Base-by-base conservation (phyloP, 2,888 invertebrate species). In the Eristalinus sepulchralis region DNA sequence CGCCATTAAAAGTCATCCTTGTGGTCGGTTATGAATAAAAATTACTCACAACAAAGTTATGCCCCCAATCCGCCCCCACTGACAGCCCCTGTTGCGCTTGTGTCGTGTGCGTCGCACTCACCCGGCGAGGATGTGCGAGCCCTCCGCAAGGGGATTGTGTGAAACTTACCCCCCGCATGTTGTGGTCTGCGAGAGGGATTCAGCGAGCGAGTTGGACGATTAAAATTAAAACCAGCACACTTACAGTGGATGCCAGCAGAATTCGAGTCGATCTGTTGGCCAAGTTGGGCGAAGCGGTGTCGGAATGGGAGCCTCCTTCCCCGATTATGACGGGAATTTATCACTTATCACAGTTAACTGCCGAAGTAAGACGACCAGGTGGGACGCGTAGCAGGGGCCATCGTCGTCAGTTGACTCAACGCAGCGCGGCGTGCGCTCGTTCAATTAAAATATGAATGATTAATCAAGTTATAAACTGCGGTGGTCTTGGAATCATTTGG, bases 11-110 rank as follows among this genome's bases (percentile, higher is more conserved):
- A 80, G 75, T 84, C 80, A 84, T 84, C 75, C 62, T 84, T 72
- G 81, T 63, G 76, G 84, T 77, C 67, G 84, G 81, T 81, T 85
- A 81, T 85, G 81, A 85, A 85, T 81, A 81, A 81, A 85, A 85
- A 85, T 77, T 85, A 72, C 47, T 77, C 67, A 81, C 67, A 85
- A 81, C 76, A 76, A 85, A 81, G 66, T 84, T 80, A 68, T 75
- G 47, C 36, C 59, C n/a, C 64, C 59, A 57, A 17, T 17, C 17
- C 11, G 53, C 2, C 47, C 11, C 33, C 34, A n/a, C 36, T 20
- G 13, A 53, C 33, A 27, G 3, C 34, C 71, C 53, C 76, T 77
- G 76, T 76, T 82, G 82, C 77, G 27, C 34, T 68, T 59, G 17
- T 59, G 22, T 5, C 17, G n/a, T 10, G 17, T 3, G 33, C 17